phyloP scores from a whole-genome alignment of 2,113 vertebrate species.

The Pseudonaja textilis region DNA sequence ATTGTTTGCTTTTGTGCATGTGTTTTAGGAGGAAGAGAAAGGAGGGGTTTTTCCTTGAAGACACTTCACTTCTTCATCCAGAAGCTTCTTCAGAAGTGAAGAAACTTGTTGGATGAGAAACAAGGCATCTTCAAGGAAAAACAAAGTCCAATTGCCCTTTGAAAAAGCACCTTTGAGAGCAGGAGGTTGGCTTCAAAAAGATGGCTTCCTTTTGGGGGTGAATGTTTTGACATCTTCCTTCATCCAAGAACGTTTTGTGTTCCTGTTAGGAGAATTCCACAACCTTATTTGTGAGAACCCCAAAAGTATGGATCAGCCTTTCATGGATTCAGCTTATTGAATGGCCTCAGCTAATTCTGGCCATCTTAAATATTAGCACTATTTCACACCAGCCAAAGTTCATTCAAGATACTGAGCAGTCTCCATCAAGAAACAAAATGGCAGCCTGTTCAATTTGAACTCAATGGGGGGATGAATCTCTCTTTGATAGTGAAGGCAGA shows the following conservation, averaged over 20 bases:
- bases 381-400: background rate
- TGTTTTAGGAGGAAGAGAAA: background rate
- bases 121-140: background rate
- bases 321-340: background rate
- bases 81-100: background rate
- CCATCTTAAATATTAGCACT: background rate
- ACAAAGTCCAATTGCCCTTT: background rate
- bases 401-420: background rate
- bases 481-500: background rate
- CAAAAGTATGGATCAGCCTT: background rate
- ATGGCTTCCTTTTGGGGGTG: background rate
- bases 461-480: background rate
- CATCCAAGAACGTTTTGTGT: background rate
- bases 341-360: background rate
- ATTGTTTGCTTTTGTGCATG: too few species aligned
- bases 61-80: background rate
- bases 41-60: background rate
- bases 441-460: background rate
- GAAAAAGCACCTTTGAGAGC: background rate
- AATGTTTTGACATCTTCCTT: background rate
- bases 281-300: background rate
- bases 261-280: background rate
- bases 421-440: background rate
- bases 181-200: background rate
- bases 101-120: too few species aligned